These are phyloP conservation scores for Drosophila parthenogenetica DNA, from an alignment of 2,888 invertebrate species.

Conservation along the genomic window DNA sequence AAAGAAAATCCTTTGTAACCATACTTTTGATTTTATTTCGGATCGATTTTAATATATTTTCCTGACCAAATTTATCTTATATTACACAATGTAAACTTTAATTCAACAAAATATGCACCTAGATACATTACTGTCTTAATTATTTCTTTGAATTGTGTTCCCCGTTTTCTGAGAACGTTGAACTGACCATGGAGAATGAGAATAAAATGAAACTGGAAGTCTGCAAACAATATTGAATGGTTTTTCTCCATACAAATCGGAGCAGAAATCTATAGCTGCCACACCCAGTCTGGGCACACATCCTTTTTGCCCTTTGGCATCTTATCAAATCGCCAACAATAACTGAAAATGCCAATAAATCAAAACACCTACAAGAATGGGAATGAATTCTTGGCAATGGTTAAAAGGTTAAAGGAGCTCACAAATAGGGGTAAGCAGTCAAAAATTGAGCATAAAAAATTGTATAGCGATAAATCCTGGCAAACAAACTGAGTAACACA, in stretches of 20 bases:
- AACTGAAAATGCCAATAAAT: slow-evolving; percentile 70
- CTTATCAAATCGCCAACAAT: slow-evolving; percentile 72
- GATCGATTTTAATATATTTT: too few relatives aligned
- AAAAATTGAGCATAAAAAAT: slow-evolving; percentile 69
- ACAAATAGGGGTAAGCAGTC: slow-evolving; percentile 45
- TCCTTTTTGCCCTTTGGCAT: slow-evolving; percentile 54
- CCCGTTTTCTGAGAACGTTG: slow-evolving; percentile 44
- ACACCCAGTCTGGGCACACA: slow-evolving; percentile 45
- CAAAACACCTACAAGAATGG: slow-evolving; percentile 68
- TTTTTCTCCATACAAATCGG: slow-evolving; percentile 20
- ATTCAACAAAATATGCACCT: too few relatives aligned
- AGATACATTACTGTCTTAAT: slow-evolving; percentile 2
- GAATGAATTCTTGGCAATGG: slow-evolving; percentile 36
- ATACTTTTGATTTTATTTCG: too few relatives aligned
- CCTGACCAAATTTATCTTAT: too few relatives aligned
- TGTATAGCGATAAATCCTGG: slow-evolving; percentile 68
- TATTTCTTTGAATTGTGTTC: not conserved
- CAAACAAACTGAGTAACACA: slow-evolving; percentile 50
- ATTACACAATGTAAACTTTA: too few relatives aligned
- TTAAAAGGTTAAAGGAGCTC: slow-evolving; percentile 62
- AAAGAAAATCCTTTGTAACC: too few relatives aligned
- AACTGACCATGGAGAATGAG: slow-evolving; percentile 18
- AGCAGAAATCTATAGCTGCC: slow-evolving; percentile 34
- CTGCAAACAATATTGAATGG: slow-evolving; percentile 43
- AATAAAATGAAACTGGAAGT: slow-evolving; percentile 3